These are phyloP conservation scores for Drosophila bocki DNA, from an alignment of 1,140 invertebrate species.

Conservation along the genomic window DNA sequence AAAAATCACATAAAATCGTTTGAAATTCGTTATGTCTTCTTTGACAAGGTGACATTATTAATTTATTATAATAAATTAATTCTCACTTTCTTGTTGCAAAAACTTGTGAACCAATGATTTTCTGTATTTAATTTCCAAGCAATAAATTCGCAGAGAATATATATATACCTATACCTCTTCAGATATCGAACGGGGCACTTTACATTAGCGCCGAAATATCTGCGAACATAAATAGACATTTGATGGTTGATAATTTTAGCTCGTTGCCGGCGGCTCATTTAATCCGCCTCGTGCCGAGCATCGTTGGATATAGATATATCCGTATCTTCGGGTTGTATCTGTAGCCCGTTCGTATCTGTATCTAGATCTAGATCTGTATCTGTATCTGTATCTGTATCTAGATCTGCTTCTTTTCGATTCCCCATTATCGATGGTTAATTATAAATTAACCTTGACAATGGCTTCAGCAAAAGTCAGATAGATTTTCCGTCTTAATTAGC, in stretches of 20 bases:
- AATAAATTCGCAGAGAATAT: background rate
- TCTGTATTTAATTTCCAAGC: background rate
- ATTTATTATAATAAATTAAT: background rate
- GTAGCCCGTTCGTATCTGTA: background rate
- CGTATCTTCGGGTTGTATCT: background rate
- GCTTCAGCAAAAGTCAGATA: constrained; percentile 24
- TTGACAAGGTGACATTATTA: background rate
- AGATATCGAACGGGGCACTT: constrained; percentile 7
- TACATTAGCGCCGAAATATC: constrained; percentile 14
- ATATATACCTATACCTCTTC: background rate
- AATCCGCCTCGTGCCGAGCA: constrained; percentile 37
- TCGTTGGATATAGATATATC: constrained; percentile 3
- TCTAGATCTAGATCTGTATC: constrained; percentile 8
- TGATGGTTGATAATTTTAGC: constrained; percentile 47
- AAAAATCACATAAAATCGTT: background rate
- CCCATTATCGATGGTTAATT: constrained; percentile 43
- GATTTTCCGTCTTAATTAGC: constrained; percentile 38
- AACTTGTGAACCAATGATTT: background rate
- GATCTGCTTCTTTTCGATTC: constrained; percentile 16
- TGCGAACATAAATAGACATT: constrained; percentile 47
- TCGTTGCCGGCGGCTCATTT: constrained; percentile 21
- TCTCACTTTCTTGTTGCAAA: too few species aligned
- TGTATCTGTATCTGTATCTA: constrained; percentile 4
- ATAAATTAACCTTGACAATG: constrained; percentile 56
- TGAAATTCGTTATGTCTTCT: too few species aligned